Evolutionary conservation across 1,140 invertebrate species (phyloP).

Genomic region (Cheumatopsyche charites): DNA sequence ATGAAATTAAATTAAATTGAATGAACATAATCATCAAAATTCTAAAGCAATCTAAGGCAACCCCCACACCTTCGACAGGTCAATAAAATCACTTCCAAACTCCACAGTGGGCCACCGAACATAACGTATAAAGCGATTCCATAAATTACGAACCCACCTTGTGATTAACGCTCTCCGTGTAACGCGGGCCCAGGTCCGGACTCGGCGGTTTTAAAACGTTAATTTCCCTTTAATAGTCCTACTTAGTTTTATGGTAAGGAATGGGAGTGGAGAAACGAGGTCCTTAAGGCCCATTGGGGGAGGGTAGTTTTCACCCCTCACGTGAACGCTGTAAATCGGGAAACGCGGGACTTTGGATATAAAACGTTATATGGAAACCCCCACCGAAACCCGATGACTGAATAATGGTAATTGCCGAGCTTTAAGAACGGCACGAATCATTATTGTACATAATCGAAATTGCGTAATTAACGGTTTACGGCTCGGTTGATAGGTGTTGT

Average conservation of each 20-base stretch:
- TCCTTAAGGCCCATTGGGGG: background rate
- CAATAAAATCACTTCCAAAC: background rate
- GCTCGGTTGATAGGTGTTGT: too few species aligned
- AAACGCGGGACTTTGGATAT: background rate
- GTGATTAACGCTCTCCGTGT: slow-evolving; percentile 29
- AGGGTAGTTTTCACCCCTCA: background rate
- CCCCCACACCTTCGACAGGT: too few species aligned
- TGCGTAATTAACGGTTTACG: too few species aligned
- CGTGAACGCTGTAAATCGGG: slow-evolving; percentile 15
- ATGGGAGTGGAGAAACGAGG: background rate
- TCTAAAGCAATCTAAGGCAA: background rate
- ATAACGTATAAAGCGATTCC: slow-evolving; percentile 5
- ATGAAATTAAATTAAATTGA: too few species aligned
- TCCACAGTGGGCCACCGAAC: background rate
- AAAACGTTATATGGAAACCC: too few species aligned
- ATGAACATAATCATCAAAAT: too few species aligned
- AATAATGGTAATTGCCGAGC: slow-evolving; percentile 13
- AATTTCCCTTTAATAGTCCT: slow-evolving; percentile 38
- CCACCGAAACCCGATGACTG: background rate
- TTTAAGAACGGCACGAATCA: background rate
- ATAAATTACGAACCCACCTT: slow-evolving; percentile 32
- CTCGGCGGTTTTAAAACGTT: slow-evolving; percentile 35
- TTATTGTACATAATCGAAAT: too few species aligned
- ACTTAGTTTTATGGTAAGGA: slow-evolving; percentile 35
- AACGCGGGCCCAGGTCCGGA: slow-evolving; percentile 17